Evolutionary conservation across 2,113 vertebrate genomes (phyloP), one percentile per base, ranked within the genome.

Genomic region (Canis aureus): DNA sequence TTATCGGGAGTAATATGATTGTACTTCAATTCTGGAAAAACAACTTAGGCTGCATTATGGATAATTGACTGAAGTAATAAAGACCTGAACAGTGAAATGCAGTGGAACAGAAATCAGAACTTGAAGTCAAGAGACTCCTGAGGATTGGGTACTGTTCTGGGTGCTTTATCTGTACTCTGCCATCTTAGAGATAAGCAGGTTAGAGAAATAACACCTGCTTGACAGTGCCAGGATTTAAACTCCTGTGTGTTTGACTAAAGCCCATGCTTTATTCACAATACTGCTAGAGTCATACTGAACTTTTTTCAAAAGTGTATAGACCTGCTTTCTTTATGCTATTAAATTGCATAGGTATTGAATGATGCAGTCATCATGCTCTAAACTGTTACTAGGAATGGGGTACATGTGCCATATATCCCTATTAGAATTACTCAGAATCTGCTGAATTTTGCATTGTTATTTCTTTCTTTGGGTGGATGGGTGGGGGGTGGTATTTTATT

Each of bases 1-100:
- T 82, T 78, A 93, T 89, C 10, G 66, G 35, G 78, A 74, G n/a
- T 86, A 43, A 29, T 78, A 88, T 64, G 49, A 79, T 32, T 78
- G n/a, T 3, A 91, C 69, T 93, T 91, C 60, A 90, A 27, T 66
- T 94, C 91, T 83, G 64, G 60, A 71, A 78, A 97, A 81, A 94
- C 60, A 88, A 17, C n/a, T 64, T 92, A 78, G 69, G n/a, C 49
- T 64, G 64, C 67, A 78, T 17, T 35, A 78, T 60, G n/a, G 78
- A 91, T n/a, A 86, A 11, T 2, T 71, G 43, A 78, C n/a, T 49
- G n/a, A 73, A n/a, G 23, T 35, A 43, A 29, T 90, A n/a, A 90
- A 49, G 51, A 60, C 11, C 19, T 67, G 49, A 92, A 88, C 2
- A 59, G 38, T 60, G 59, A 79, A 96, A 88, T 76, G 10, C 35